A percentile compares a stretch with the other conserved stretches of the same genome.
phyloP scores from a whole-genome alignment of 2,797 vertebrate genomes.

The Coracias cyanogaster region DNA sequence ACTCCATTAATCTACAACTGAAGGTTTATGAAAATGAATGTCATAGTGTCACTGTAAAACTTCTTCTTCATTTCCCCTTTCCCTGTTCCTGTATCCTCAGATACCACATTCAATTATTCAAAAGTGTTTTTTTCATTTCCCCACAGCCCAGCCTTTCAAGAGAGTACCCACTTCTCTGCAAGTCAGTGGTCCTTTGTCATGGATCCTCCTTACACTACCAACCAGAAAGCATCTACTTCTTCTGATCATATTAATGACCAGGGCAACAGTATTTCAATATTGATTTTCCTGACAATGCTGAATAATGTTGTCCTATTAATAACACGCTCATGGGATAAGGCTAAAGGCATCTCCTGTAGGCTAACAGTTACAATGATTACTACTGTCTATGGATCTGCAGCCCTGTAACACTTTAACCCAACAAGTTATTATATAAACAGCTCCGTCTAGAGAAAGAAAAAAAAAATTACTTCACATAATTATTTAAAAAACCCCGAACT shows the following conservation, averaged over 20 bases:
- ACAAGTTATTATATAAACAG: not conserved
- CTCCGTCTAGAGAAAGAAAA: not conserved
- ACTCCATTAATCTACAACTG: not conserved
- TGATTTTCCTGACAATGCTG: slow-evolving; percentile 56
- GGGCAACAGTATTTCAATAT: slow-evolving; percentile 28
- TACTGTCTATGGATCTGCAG: not conserved
- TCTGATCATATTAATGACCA: not conserved
- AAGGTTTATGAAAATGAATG: slow-evolving; percentile 24
- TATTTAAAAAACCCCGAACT: not conserved
- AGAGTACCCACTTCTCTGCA: not conserved
- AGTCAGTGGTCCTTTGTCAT: not conserved
- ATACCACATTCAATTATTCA: not conserved
- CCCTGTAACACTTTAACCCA: slow-evolving; percentile 16
- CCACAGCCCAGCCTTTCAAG: not conserved
- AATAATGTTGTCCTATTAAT: slow-evolving; percentile 51
- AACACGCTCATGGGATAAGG: not conserved
- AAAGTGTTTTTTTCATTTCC: not conserved
- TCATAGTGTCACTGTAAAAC: not conserved
- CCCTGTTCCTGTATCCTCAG: not conserved
- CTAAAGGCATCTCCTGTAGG: slow-evolving; percentile 17
- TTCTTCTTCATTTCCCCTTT: not conserved
- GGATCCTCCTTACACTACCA: not conserved
- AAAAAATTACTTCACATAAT: not conserved
- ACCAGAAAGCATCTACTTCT: not conserved
- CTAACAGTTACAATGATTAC: slow-evolving; percentile 38